phyloP scores from a whole-genome alignment of 2,797 vertebrate species.

The Smutsia gigantea region DNA sequence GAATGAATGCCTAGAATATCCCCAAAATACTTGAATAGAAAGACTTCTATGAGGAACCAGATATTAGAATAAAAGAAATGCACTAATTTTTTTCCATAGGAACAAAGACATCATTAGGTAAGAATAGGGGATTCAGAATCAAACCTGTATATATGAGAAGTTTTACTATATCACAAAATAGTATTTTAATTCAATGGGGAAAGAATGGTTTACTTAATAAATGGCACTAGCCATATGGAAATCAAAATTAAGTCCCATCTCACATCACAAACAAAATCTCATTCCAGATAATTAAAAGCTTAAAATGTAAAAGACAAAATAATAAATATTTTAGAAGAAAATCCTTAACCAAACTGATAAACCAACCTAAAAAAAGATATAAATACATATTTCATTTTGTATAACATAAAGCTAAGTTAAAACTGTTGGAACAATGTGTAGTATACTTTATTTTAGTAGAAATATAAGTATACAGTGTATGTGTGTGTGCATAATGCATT shows the following conservation, averaged over 20 bases:
- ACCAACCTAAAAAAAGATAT: not conserved
- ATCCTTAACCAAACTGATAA: slow-evolving; percentile 34
- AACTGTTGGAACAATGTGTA: not conserved
- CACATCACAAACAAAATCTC: not conserved
- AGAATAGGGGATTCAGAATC: not conserved
- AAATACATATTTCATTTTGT: slow-evolving; percentile 3
- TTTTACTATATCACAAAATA: not conserved
- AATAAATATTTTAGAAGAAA: slow-evolving; percentile 41
- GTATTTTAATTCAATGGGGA: not conserved
- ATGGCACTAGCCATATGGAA: not conserved
- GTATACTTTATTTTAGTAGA: not conserved
- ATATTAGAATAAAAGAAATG: not conserved
- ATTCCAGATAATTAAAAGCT: slow-evolving; percentile 32
- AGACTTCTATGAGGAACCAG: not conserved
- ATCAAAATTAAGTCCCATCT: slow-evolving; percentile 28
- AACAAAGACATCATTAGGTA: not conserved
- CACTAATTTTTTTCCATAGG: not conserved
- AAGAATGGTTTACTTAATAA: slow-evolving; percentile 20
- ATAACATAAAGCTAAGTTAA: not conserved
- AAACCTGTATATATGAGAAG: not conserved
- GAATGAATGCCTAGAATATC: not conserved
- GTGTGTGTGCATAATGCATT: not conserved
- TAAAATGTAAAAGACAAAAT: not conserved
- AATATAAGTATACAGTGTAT: too few species aligned
- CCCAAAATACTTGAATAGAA: not conserved